Conservation (phyloP, 2,888 invertebrate genomes). For the Dryocosmus kuriphilus region DNA sequence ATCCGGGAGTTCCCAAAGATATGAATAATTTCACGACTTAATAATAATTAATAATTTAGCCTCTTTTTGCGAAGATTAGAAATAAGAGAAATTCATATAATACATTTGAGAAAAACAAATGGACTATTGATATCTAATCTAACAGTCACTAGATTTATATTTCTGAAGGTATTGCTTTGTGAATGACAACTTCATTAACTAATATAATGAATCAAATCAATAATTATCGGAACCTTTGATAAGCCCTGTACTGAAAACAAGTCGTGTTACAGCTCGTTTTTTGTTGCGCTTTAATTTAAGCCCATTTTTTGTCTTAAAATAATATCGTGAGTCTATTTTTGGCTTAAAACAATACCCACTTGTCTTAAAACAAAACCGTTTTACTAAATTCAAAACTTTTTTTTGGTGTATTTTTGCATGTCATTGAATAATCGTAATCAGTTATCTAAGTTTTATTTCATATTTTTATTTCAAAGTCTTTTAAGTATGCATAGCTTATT, state of each 20-base stretch:
- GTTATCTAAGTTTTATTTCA: not conserved
- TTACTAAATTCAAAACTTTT: too few species aligned
- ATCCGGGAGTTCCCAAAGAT: conserved; percentile 35
- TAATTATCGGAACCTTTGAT: not conserved
- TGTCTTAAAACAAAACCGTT: too few species aligned
- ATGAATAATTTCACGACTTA: not conserved
- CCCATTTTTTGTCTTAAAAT: too few species aligned
- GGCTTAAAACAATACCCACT: too few species aligned
- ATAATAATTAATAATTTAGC: too few species aligned
- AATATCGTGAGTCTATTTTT: too few species aligned
- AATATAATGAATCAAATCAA: not conserved
- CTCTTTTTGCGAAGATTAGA: too few species aligned
- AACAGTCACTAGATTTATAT: not conserved
- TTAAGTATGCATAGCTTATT: not conserved
- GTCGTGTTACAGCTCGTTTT: too few species aligned
- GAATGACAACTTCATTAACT: not conserved
- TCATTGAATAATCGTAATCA: not conserved
- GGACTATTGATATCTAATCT: not conserved
- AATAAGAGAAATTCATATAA: not conserved
- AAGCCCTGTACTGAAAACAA: too few species aligned
- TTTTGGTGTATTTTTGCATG: not conserved
- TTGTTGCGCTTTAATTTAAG: too few species aligned
- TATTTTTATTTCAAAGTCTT: not conserved
- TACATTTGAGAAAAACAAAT: not conserved
- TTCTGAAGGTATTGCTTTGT: not conserved